Percentiles rank a stretch among this genome's conserved stretches.
Evolutionary conservation across 37 sponge, comb jelly and placozoan species (phyloP).

Genomic region (Lycopodina hypogea): DNA sequence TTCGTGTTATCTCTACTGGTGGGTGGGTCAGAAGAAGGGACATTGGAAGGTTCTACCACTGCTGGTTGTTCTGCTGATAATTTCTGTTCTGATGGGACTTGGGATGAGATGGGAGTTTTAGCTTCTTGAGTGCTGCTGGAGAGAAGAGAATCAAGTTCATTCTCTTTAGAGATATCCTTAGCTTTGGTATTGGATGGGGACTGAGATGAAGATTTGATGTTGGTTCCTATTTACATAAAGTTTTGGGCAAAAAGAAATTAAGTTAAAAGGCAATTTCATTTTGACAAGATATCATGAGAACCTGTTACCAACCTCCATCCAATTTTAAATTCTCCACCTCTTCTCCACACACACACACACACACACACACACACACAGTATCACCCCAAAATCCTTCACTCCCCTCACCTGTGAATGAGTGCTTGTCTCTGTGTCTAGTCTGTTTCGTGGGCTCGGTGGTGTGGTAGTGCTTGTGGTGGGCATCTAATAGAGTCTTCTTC

Average conservation of each 20-base stretch:
- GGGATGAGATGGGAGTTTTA: no score
- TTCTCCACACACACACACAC: not conserved
- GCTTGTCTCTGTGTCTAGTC: not conserved
- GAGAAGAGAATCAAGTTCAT: no score
- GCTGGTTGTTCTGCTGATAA: not conserved
- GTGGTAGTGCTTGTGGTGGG: slow-evolving; percentile 83
- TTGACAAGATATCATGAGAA: no score
- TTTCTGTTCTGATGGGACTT: no score
- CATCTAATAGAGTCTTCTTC: slow-evolving; percentile 62
- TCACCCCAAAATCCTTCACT: not conserved
- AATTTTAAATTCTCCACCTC: no score
- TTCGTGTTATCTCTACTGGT: not conserved
- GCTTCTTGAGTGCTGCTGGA: not conserved
- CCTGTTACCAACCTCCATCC: not conserved
- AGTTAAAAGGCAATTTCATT: no score
- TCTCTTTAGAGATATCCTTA: no score
- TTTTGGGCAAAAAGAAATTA: no score
- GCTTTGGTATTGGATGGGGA: no score
- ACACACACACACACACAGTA: not conserved
- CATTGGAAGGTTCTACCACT: not conserved
- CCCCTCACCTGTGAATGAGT: not conserved
- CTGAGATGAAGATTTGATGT: no score
- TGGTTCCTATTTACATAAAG: no score
- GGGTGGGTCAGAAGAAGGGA: not conserved
- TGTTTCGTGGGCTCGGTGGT: not conserved